Conservation (phyloP, 2,113 vertebrate genomes). For the Strigops habroptila region DNA sequence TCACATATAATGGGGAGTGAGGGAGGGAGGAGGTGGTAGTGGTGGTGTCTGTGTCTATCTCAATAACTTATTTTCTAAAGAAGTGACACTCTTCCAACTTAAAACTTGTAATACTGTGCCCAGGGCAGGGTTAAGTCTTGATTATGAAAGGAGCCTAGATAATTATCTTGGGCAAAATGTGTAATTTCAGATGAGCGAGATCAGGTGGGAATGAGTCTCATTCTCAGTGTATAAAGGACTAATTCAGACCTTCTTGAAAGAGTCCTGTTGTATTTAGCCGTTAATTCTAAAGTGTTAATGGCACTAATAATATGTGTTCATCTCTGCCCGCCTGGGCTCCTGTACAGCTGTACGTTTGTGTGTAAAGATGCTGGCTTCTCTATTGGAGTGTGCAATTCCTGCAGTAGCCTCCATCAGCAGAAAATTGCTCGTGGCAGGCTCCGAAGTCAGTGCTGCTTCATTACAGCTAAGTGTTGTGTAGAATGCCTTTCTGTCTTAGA, state of each 20-base stretch:
- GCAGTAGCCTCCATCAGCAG: neutral
- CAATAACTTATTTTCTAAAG: neutral
- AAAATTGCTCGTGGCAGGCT: neutral
- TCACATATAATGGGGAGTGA: neutral
- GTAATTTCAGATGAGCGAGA: neutral
- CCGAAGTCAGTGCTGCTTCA: neutral
- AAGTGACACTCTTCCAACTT: neutral
- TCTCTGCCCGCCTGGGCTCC: neutral
- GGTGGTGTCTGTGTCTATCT: neutral
- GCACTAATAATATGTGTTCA: neutral
- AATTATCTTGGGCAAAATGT: neutral
- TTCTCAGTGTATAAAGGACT: neutral
- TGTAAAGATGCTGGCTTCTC: neutral
- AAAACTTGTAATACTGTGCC: neutral
- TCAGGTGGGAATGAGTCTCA: neutral
- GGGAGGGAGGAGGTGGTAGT: no score
- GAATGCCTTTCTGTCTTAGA: neutral
- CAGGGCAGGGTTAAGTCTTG: neutral
- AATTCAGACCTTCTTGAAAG: neutral
- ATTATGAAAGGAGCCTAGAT: neutral
- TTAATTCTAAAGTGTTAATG: neutral
- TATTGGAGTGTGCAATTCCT: neutral
- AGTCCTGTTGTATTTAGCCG: neutral
- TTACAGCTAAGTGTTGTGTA: neutral
- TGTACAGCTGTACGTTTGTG: neutral